These are phyloP conservation scores for Uromys caudimaculatus DNA, from an alignment of 2,797 vertebrate genomes.

Conservation along the genomic window DNA sequence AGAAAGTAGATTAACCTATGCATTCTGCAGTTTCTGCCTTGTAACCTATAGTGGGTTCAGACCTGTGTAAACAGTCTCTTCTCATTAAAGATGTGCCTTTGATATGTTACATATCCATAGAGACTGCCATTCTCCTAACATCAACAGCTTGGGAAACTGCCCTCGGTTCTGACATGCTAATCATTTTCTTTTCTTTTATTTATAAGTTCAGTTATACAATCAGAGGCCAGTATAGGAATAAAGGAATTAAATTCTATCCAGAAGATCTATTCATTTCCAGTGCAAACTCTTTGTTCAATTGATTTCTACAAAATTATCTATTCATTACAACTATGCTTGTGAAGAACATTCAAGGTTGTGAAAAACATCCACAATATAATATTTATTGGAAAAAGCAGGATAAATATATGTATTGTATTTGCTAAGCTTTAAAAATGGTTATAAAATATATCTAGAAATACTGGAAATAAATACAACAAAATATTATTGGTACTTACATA, in stretches of 20 bases:
- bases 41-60: not conserved
- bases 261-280: not conserved
- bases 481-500: not conserved
- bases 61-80: not conserved
- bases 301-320: constrained; percentile 57
- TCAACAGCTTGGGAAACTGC: constrained; percentile 1
- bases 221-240: constrained; percentile 14
- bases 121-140: not conserved
- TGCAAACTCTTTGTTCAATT: constrained; percentile 47
- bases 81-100: not conserved
- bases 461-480: constrained; percentile 38
- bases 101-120: not conserved
- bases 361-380: not conserved
- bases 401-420: not conserved
- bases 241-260: not conserved
- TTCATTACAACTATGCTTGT: constrained; percentile 10
- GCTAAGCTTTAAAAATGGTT: not conserved
- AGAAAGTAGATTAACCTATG: not conserved
- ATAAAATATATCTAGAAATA: constrained; percentile 21
- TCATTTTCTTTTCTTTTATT: constrained; percentile 3
- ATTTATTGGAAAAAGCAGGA: not conserved
- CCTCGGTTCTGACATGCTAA: not conserved
- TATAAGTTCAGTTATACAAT: not conserved
- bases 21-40: constrained; percentile 8
- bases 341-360: constrained; percentile 22